Evolutionary conservation across 2,888 invertebrate species (phyloP), one percentile per base, ranked within the genome.

Genomic region (Disparrhopalites patrizii): DNA sequence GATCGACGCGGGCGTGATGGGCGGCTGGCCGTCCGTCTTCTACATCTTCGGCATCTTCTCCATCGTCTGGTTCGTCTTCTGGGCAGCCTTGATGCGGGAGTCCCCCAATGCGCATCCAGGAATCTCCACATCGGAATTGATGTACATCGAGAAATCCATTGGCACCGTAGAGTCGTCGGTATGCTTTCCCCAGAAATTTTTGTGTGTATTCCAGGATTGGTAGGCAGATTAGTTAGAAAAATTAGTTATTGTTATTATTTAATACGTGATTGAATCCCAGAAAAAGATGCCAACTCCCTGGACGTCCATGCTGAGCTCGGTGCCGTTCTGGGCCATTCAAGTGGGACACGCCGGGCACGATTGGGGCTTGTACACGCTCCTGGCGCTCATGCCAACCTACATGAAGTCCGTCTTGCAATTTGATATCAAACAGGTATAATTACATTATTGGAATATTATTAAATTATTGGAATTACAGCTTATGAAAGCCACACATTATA

Each of bases 291-390:
- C 90, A 1, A 89, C 92, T 73, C 93, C 93, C 8, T 92, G 90
- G 88, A 83, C 80, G 75, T 82, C 87, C 55, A 91, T 93, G 74
- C 76, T 88, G 3, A 83, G 83, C 62, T 91, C 91, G 1, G 79
- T 87, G 78, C 91, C 92, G n/a, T 90, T 93, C 81, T 93, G 91
- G 87, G 93, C 92, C 1, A 90, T 93, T 76, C 84, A 93, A 76
- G 81, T 93, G 60, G 74, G 40, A 5, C 66, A 68, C 38, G 20
- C 43, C 18, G 54, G 66, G 10, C 62, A 68, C 27, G 66, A 60
- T 3, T 68, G 68, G 68, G 65, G 62, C 15, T 57, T 91, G 81
- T 91, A 91, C 80, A 43, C 43, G n/a, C 43, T 43, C 20, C 20
- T 43, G n/a, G n/a, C 43, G 5, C 8, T 18, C 5, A 5, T 43